Conservation (phyloP, 2,888 invertebrate genomes). For the Drosophila koepferae region DNA sequence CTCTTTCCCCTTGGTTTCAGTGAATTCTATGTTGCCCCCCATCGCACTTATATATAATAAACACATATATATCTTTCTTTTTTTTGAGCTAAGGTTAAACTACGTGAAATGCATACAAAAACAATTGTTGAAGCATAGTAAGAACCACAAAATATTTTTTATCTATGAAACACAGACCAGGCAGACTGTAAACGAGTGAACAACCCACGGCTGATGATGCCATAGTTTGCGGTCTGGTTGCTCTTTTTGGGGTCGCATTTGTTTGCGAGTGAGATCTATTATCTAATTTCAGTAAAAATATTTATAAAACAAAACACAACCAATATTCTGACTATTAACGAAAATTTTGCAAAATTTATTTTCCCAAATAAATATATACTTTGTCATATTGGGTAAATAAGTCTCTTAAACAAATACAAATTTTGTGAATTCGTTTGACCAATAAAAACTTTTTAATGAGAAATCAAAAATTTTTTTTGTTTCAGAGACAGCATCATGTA, state of each 20-base stretch:
- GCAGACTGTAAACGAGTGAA: constrained; percentile 24
- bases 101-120: constrained; percentile 77
- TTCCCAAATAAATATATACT: background rate
- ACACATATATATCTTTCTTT: constrained; percentile 1
- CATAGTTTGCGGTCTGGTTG: constrained; percentile 8
- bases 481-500: no score
- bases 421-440: no score
- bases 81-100: constrained; percentile 61
- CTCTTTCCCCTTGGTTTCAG: constrained; percentile 30
- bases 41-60: constrained; percentile 22
- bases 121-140: constrained; percentile 62
- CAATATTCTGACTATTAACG: constrained; percentile 21
- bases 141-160: constrained; percentile 60
- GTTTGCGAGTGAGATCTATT: constrained; percentile 43
- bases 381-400: background rate
- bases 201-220: constrained; percentile 41
- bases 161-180: constrained; percentile 63
- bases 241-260: constrained; percentile 31
- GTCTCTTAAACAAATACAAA: no score
- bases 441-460: background rate
- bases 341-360: constrained; percentile 29
- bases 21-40: constrained; percentile 42
- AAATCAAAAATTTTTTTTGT: no score
- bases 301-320: constrained; percentile 14
- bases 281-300: constrained; percentile 58